Conservation (phyloP, 2,888 invertebrate species). For the Orthonevra nobilis region DNA sequence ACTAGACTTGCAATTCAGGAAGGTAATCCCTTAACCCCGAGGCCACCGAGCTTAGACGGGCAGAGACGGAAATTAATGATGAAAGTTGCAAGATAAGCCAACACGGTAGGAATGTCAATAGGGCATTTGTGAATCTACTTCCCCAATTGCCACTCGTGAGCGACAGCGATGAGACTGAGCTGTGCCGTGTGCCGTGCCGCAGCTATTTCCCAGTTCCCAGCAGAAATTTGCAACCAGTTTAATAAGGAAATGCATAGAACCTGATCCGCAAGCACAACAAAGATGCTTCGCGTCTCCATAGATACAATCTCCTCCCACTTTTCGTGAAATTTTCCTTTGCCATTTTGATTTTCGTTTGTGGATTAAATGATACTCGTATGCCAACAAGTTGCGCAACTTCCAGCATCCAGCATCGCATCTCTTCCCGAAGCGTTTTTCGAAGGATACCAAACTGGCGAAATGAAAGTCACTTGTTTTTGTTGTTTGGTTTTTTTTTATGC, state of each 20-base stretch:
- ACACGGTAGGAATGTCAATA: conserved; percentile 56
- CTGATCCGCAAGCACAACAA: conserved; percentile 42
- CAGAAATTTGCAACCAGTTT: conserved; percentile 40
- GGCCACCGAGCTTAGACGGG: no score
- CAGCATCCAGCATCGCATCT: background rate
- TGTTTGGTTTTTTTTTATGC: no score
- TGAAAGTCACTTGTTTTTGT: background rate
- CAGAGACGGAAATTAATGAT: conserved; percentile 42
- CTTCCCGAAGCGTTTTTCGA: conserved; percentile 13
- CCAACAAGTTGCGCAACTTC: conserved; percentile 51
- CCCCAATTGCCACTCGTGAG: conserved; percentile 55
- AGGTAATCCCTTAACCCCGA: conserved; percentile 31
- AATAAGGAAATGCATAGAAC: conserved; percentile 63
- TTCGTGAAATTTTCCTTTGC: no score
- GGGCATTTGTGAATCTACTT: conserved; percentile 58
- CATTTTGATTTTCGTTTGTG: conserved; percentile 16
- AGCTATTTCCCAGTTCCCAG: background rate
- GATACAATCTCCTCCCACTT: background rate
- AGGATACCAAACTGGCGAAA: conserved; percentile 3
- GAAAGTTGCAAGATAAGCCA: conserved; percentile 62
- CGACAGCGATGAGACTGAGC: background rate
- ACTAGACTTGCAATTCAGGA: no score
- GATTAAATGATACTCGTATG: conserved; percentile 21
- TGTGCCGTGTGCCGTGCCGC: no score
- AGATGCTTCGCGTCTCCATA: conserved; percentile 23